Conservation (phyloP, 2,888 invertebrate species). For the Cecidostiba fungosa region DNA sequence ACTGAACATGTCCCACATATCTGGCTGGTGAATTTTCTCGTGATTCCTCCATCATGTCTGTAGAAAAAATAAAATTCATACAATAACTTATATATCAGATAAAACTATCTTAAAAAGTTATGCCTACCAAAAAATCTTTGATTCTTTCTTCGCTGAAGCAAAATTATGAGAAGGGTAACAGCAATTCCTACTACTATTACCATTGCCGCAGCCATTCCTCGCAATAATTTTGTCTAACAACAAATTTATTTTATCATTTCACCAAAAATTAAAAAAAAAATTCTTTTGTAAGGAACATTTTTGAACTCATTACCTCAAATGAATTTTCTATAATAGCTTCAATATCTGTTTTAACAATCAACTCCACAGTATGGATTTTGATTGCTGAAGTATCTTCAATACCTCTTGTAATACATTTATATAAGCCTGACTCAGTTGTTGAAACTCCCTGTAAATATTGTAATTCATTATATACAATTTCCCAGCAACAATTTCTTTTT, state of each 20-base stretch:
- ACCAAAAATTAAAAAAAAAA: slow-evolving; percentile 16
- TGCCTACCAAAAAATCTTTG: slow-evolving; percentile 74
- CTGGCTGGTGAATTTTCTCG: slow-evolving; percentile 76
- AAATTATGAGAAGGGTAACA: slow-evolving; percentile 72
- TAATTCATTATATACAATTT: slow-evolving; percentile 41
- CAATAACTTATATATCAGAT: slow-evolving; percentile 24
- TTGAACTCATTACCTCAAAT: slow-evolving; percentile 74
- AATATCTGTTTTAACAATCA: slow-evolving; percentile 83
- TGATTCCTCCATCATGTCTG: slow-evolving; percentile 75
- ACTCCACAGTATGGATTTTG: slow-evolving; percentile 83
- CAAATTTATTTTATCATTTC: slow-evolving; percentile 20
- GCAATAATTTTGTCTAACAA: slow-evolving; percentile 74
- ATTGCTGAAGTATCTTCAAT: slow-evolving; percentile 81
- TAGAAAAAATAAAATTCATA: slow-evolving; percentile 22
- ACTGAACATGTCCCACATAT: slow-evolving; percentile 70
- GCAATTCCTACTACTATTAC: slow-evolving; percentile 74
- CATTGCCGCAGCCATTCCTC: slow-evolving; percentile 75
- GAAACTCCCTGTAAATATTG: slow-evolving; percentile 82
- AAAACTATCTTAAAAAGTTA: slow-evolving; percentile 30
- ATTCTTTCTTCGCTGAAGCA: slow-evolving; percentile 69
- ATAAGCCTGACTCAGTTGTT: slow-evolving; percentile 84
- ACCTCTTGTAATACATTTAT: slow-evolving; percentile 85
- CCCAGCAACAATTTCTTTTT: background rate
- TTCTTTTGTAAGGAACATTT: background rate
- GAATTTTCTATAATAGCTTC: slow-evolving; percentile 77